phyloP scores from a whole-genome alignment of 2,113 vertebrate genomes.

The Spheniscus mendiculus region DNA sequence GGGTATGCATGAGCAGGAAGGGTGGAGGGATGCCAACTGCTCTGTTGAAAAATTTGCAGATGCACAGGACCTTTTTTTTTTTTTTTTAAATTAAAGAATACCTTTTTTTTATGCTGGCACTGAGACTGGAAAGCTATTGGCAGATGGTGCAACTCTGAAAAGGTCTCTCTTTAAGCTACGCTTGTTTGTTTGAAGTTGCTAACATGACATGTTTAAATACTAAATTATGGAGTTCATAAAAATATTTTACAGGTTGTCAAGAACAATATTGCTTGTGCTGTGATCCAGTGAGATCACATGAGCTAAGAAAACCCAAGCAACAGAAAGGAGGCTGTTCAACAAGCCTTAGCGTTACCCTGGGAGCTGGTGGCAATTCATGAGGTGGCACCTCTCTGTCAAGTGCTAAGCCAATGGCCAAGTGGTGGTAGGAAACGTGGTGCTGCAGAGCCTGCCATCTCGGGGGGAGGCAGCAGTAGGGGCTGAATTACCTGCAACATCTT shows the following conservation, averaged over 20 bases:
- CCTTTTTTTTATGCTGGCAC: not conserved
- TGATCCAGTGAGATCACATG: not conserved
- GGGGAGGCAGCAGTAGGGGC: not conserved
- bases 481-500: not conserved
- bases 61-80: not conserved
- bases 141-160: not conserved
- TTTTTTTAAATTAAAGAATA: not conserved
- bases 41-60: slow-evolving; percentile 14
- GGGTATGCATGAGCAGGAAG: not conserved
- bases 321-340: not conserved
- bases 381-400: not conserved
- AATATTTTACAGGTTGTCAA: slow-evolving; percentile 27
- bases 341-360: not conserved
- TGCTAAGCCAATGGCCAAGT: not conserved
- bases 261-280: not conserved
- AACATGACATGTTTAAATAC: not conserved
- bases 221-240: not conserved
- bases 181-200: not conserved
- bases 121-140: not conserved
- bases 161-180: not conserved
- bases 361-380: not conserved
- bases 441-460: not conserved
- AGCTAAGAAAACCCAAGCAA: not conserved
- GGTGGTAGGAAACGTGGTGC: not conserved
- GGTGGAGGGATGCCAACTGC: not conserved